These are phyloP conservation scores for Leptopilina drosophilae DNA, from an alignment of 2,888 invertebrate genomes.

Conservation along the genomic window DNA sequence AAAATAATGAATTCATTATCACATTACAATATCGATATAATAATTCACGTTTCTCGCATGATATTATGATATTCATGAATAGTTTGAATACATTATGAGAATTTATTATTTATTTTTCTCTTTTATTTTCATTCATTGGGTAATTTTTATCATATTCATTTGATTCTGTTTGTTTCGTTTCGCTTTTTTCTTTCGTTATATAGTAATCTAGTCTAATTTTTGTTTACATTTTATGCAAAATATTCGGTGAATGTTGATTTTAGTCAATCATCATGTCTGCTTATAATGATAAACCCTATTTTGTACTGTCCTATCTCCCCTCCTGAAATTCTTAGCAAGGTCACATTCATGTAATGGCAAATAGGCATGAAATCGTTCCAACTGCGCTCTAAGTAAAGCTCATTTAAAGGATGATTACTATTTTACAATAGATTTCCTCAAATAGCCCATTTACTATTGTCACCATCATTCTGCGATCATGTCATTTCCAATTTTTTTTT, in stretches of 20 bases:
- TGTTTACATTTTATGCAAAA: not conserved
- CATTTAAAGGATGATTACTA: conserved; percentile 62
- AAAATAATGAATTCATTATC: conserved; percentile 9
- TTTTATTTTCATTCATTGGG: not conserved
- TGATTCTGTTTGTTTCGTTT: too few species aligned
- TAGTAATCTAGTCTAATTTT: not conserved
- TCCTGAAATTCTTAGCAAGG: conserved; percentile 72
- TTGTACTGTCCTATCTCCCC: conserved; percentile 61
- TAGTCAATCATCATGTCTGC: conserved; percentile 33
- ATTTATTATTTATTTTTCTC: not conserved
- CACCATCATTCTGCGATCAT: conserved; percentile 7
- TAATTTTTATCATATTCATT: not conserved
- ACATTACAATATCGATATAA: not conserved
- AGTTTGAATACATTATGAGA: conserved; percentile 30
- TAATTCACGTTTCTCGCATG: conserved; percentile 25
- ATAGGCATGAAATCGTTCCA: conserved; percentile 70
- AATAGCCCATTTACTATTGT: conserved; percentile 48
- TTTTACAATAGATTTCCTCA: conserved; percentile 57
- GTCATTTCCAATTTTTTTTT: not conserved
- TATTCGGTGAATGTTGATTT: conserved; percentile 6
- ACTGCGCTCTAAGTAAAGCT: conserved; percentile 62
- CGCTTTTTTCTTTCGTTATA: too few species aligned
- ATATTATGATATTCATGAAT: conserved; percentile 26
- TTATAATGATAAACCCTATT: conserved; percentile 54
- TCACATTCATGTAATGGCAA: conserved; percentile 73